phyloP scores from a whole-genome alignment of 1,140 invertebrate species.

The Solenopsis fugax region DNA sequence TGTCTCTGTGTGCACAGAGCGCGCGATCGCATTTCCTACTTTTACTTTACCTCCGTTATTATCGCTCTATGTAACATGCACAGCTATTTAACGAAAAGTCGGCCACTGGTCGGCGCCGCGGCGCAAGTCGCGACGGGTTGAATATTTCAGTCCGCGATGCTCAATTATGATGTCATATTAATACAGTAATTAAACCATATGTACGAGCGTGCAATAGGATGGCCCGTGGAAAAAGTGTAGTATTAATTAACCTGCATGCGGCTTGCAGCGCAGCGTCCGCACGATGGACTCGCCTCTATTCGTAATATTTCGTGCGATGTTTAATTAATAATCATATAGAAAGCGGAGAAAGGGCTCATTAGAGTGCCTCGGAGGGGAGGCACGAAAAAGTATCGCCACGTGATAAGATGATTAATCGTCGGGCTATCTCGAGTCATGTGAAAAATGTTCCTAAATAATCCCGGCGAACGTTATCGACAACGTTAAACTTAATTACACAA shows the following conservation, averaged over 20 bases:
- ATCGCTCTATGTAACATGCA: background rate
- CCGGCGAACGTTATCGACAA: background rate
- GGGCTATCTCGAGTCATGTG: constrained; percentile 20
- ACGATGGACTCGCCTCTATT: constrained; percentile 25
- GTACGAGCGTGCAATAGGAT: background rate
- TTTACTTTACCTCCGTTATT: constrained; percentile 15
- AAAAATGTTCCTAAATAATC: background rate
- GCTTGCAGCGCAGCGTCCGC: background rate
- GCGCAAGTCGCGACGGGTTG: background rate
- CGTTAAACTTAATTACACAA: constrained; percentile 23
- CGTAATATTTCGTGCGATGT: constrained; percentile 38
- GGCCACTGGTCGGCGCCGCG: background rate
- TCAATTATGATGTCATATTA: constrained; percentile 64
- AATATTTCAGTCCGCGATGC: constrained; percentile 48
- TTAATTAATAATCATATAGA: constrained; percentile 57
- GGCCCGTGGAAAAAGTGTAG: constrained; percentile 16
- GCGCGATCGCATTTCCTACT: constrained; percentile 31
- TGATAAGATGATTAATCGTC: constrained; percentile 46
- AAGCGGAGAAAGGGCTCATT: constrained; percentile 2
- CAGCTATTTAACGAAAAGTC: constrained; percentile 1
- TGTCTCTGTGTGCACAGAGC: background rate
- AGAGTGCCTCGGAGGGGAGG: background rate
- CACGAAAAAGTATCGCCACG: constrained; percentile 28
- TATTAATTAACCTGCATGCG: constrained; percentile 65
- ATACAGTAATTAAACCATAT: constrained; percentile 65